Evolutionary conservation across 37 sponge, comb jelly and placozoan species (phyloP).

Genomic region (Spongilla lacustris): DNA sequence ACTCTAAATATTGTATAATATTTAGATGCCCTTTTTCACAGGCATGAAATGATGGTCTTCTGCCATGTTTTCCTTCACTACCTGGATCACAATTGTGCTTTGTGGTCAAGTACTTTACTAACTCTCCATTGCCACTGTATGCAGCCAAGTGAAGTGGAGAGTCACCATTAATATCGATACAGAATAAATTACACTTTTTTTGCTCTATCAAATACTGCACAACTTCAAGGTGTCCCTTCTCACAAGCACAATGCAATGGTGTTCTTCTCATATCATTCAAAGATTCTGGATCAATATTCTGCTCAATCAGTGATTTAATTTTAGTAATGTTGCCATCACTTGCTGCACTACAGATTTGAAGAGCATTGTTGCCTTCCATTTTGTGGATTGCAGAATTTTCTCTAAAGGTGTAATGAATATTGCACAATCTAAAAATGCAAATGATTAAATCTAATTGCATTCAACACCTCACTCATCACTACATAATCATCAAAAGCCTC

Average conservation of each 20-base stretch:
- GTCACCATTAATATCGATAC: not conserved
- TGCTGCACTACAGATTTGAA: too few species aligned
- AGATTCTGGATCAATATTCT: not conserved
- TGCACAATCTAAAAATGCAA: too few species aligned
- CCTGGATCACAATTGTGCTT: constrained; percentile 4
- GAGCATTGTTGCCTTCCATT: too few species aligned
- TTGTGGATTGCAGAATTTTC: too few species aligned
- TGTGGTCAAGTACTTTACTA: not conserved
- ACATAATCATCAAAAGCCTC: too few species aligned
- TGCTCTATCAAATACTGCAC: not conserved
- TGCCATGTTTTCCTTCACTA: not conserved
- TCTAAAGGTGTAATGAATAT: too few species aligned
- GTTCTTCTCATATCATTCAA: not conserved
- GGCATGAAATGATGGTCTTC: not conserved
- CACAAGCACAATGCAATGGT: constrained; percentile 18
- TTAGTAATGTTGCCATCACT: not conserved
- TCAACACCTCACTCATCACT: too few species aligned
- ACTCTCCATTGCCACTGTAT: not conserved
- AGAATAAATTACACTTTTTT: not conserved
- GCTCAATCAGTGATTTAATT: not conserved
- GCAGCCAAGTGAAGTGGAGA: constrained; percentile 9
- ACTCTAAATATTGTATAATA: not conserved
- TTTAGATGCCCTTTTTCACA: not conserved
- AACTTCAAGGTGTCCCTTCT: not conserved
- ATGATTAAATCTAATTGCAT: too few species aligned